Conservation (phyloP, 2,888 invertebrate species). For the Apamea sordens region DNA sequence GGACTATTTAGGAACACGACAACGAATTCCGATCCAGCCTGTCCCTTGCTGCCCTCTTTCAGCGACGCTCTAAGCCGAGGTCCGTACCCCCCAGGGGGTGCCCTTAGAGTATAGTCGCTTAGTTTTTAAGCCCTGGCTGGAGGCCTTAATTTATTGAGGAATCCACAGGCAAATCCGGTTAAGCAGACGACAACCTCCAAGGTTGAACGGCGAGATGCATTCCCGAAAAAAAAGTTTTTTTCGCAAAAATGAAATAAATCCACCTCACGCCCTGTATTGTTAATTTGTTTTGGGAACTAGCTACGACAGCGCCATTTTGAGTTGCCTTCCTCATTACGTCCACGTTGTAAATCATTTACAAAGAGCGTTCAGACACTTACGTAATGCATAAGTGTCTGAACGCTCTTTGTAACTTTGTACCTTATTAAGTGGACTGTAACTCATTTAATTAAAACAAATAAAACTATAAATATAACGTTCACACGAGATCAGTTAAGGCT, state of each 20-base stretch:
- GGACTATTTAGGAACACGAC: background rate
- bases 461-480: constrained; percentile 32
- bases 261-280: background rate
- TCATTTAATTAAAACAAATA: constrained; percentile 30
- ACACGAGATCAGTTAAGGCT: constrained; percentile 58
- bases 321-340: background rate
- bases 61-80: too few relatives aligned
- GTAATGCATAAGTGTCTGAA: background rate
- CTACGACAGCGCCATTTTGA: background rate
- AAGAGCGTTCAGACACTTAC: background rate
- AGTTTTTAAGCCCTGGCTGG: too few relatives aligned
- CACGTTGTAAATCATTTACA: background rate
- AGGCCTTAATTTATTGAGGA: too few relatives aligned
- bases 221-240: background rate
- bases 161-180: too few relatives aligned
- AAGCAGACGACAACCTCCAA: too few relatives aligned
- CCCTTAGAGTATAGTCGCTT: too few relatives aligned
- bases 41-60: too few relatives aligned
- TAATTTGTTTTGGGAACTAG: background rate
- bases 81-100: too few relatives aligned
- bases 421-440: background rate
- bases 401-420: too few relatives aligned
- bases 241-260: background rate
- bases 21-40: too few relatives aligned
- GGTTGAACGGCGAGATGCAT: too few relatives aligned